Conservation (phyloP, 2,797 vertebrate genomes). For the Acanthopagrus latus region DNA sequence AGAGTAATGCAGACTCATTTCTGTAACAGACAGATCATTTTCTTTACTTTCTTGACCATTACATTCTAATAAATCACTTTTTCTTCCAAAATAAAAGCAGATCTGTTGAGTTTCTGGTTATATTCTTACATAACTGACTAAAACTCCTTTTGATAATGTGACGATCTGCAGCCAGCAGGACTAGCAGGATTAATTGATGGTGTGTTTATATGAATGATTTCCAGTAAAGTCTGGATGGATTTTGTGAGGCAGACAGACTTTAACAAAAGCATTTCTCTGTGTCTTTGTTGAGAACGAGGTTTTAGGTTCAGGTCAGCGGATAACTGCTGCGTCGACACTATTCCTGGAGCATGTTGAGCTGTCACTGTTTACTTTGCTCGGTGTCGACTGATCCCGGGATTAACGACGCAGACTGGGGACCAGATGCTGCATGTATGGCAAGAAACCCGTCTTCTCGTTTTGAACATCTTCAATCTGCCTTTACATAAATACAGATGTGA, state of each 20-base stretch:
- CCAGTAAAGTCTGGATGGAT: background rate
- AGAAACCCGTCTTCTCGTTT: background rate
- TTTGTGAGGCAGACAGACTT: background rate
- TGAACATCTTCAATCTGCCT: background rate
- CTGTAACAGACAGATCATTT: background rate
- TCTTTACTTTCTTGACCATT: too few species aligned
- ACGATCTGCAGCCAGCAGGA: background rate
- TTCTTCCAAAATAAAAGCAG: background rate
- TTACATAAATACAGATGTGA: background rate
- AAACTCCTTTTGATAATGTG: background rate
- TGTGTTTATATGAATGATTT: background rate
- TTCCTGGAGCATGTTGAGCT: conserved; percentile 38
- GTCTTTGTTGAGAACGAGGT: conserved; percentile 4
- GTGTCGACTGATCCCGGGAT: conserved; percentile 12
- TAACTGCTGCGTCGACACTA: conserved; percentile 24
- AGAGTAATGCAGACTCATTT: background rate
- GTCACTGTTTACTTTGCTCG: conserved; percentile 9
- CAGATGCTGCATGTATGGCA: background rate
- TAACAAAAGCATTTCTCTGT: conserved; percentile 1
- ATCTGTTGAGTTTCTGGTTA: background rate
- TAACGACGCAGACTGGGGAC: background rate
- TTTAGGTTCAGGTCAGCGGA: conserved; percentile 22
- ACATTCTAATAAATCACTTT: too few species aligned
- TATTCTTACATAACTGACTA: background rate
- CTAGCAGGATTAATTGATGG: background rate